Base-by-base conservation (phyloP, 2,113 vertebrate genomes). In the Neotoma lepida region DNA sequence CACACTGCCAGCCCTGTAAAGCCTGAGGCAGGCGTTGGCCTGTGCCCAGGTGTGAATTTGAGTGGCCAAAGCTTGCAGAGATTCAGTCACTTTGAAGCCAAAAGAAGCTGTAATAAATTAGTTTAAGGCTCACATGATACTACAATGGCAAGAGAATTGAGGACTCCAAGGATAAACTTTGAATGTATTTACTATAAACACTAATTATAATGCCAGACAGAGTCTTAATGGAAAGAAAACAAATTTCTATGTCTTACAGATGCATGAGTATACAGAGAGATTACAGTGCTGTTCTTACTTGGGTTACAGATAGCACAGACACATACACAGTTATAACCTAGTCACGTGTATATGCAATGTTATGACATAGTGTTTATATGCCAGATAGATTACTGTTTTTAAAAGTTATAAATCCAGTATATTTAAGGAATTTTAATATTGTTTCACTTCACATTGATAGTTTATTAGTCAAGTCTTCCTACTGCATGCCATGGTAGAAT, bases 141-240 rank as follows among this genome's bases (percentile, higher is more conserved):
- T 84, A 86, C 88, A 64, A 82, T 18, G 86, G 91, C 93, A 96
- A 94, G 73, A 97, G 94, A 97, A 35, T 51, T 89, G 88, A 49
- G 20, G 71, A 88, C 91, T 97, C 86, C 44, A 92, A 90, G 87
- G n/a, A 95, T 89, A 97, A 96, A 97, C 94, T 96, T 92, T 71
- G 94, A 95, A 90, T 74, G 56, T 96, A 91, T 96, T 96, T 96
- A 96, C 90, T 95, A 77, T 93, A 96, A 97, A 94, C 78, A 92
- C 73, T 90, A 95, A 97, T 95, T 94, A 97, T 88, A 94, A 97
- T 97, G 78, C 77, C 82, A 94, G 95, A 78, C 88, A 91, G 95
- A 86, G 18, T 73, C 73, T 97, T 82, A 66, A 92, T 95, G 94
- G 77, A 93, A 97, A 97, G 68, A 90, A 95, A 90, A 46, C 93